Percentiles rank a stretch among this genome's conserved stretches.
Evolutionary conservation across 2,888 invertebrate species (phyloP).

Genomic region (Melinopterus prodromus): DNA sequence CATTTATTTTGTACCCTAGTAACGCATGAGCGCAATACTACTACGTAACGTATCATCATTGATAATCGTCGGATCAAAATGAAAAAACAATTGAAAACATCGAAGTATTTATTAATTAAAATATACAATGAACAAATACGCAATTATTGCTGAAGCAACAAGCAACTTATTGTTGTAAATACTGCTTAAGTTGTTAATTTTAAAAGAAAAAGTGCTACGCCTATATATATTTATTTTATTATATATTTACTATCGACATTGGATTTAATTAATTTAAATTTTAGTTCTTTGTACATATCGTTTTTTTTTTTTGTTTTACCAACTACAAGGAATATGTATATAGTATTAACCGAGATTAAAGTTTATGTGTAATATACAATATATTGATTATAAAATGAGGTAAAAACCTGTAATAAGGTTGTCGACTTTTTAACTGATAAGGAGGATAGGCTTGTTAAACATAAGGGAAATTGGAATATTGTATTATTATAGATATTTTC

Average conservation of each 20-base stretch:
- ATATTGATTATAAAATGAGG: neutral
- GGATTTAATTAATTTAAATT: neutral
- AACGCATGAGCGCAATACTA: neutral
- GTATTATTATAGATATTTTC: constrained; percentile 56
- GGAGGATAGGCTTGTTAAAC: neutral
- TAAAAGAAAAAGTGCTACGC: neutral
- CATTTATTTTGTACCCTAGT: neutral
- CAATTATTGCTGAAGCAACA: neutral
- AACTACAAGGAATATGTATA: constrained; percentile 43
- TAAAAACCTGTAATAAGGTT: constrained; percentile 43
- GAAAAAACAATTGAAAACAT: neutral
- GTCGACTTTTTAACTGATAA: neutral
- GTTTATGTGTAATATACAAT: constrained; percentile 36
- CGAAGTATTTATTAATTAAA: neutral
- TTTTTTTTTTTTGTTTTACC: neutral
- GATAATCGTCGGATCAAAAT: neutral
- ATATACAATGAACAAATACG: neutral
- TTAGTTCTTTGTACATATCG: neutral
- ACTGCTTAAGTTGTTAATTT: neutral
- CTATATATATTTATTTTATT: constrained; percentile 37
- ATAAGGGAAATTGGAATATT: constrained; percentile 43
- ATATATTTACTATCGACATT: neutral
- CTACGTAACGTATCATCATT: neutral
- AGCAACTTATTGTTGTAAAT: neutral
- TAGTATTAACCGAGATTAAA: constrained; percentile 49